Evolutionary conservation across 2,113 vertebrate genomes (phyloP), one percentile per base, ranked within the genome.

Genomic region (Pardalotus punctatus): DNA sequence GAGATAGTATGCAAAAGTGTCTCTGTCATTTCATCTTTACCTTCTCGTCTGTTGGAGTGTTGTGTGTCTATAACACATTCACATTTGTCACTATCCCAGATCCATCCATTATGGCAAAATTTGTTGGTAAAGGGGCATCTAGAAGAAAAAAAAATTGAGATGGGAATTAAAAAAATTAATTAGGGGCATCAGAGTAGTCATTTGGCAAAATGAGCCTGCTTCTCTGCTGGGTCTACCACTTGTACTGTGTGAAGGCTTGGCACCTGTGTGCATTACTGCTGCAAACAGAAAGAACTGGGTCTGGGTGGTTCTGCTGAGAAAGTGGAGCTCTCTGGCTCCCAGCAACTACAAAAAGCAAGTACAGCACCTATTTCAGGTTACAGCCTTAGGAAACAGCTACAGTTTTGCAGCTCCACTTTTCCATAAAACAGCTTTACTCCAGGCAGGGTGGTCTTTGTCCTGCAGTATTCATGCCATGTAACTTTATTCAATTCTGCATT

Each of bases 81-180:
- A 96, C 99, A 99, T 85, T 97, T 97, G 73, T 97, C 98, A 94
- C 98, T 99, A 69, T 99, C 99, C 99, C 99, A 99, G 70, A 98
- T 97, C 97, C 98, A 98, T 36, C 99, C 99, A 64, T 96, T 82
- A 51, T 97, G 97, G 86, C 98, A 98, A 78, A 95, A 85, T 92
- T 97, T 98, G 86, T 97, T 98, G 73, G 97, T 61, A 88, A 98
- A 97, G 16, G 97, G 95, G 81, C 98, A 98, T 35, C 98, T 98
- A 86, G 65, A 96, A 96, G 57, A 43, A 95, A 91, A 66, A 73
- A 47, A 91, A 28, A n/a, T n/a, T 28, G 22, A 62, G 31, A 38
- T 10, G 36, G 17, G 5, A 77, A 88, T 70, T 31, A 47, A 87
- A 31, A 31, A 60, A 43, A 53, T 38, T 13, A 10, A 42, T 28